Base-by-base conservation (phyloP, 2,888 invertebrate species). In the Argyra leucocephala region DNA sequence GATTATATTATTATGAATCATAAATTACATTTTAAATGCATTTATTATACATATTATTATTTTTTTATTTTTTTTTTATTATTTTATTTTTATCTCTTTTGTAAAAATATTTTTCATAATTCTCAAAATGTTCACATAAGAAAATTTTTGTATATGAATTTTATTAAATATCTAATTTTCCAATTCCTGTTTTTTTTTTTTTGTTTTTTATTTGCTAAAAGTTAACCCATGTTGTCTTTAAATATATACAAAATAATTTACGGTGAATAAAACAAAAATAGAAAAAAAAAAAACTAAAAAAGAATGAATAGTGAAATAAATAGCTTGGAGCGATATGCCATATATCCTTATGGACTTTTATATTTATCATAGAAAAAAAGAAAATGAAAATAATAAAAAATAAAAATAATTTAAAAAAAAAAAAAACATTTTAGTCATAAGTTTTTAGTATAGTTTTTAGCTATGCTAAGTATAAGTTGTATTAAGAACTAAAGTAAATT, bases 391-490 rank as follows among this genome's bases (percentile, higher is more conserved):
- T 18, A 48, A 12, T n/a, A 48, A 15, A 48, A 48, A 48, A 48
- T 7, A 48, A 48, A 48, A 48, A 48, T 5, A 48, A 48, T 18
- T 48, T 15, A 15, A n/a, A 18, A 48, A 48, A 48, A 48, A 48
- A 2, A 48, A 48, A 48, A 48, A 48, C 12, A 48, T 18, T 18
- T 48, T 48, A 48, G 18, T 48, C 48, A 48, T 48, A 48, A 48
- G 48, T 48, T 48, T 48, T 48, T 48, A 48, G 48, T 48, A 48
- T 48, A 48, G 48, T 48, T 48, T 48, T 48, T 48, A 48, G 48
- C 48, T 48, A 48, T 48, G 48, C 48, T 48, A 48, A 48, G 48
- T 48, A n/a, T n/a, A 48, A 48, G 48, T 48, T 48, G 18, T 18
- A 48, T 18, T 48, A 48, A 48, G 48, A 18, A 48, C 18, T 48